Evolutionary conservation across 2,113 vertebrate species (phyloP), one percentile per base, ranked within the genome.

Genomic region (Climacteris rufus): DNA sequence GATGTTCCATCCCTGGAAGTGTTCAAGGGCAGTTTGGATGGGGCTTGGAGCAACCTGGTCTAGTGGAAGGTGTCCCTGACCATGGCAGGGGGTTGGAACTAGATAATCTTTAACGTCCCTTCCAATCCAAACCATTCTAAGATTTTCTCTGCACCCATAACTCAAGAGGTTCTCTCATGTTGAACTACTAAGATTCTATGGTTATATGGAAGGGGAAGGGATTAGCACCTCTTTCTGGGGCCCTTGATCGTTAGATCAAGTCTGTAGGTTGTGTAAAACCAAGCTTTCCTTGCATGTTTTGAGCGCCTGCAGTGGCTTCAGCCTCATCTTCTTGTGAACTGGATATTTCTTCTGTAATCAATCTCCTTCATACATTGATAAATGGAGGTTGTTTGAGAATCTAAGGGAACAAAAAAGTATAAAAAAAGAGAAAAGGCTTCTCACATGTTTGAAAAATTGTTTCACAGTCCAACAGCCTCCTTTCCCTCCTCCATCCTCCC

Each of bases 401-500:
- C 45, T 70, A 79, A 71, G 28, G 30, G 4, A 4, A 9, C 7
- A 71, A 72, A 35, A 39, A 28, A 8, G 4, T 13, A 11, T 4
- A 49, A 63, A 65, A 45, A 59, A 49, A 45, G 16, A 79, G 20
- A 68, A 75, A 45, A 64, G 4, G 10, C 47, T 92, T 83, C 60
- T 91, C n/a, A 65, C 15, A 13, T 24, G 13, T 79, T 94, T 96
- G 95, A 96, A 96, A 97, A 97, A 95, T 92, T 65, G 53, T 65
- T 94, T 94, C 79, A 64, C 61, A 74, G 80, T 81, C 60, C 59
- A 86, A 30, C 23, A 91, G 56, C 40, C 65, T 85, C 49, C 60
- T 65, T 16, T 52, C 25, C 23, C 31, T 66, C 40, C 47, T 70
- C 54, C 77, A 39, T 7, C 8, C 28, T 81, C 64, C 18, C 66